Evolutionary conservation across 2,888 invertebrate genomes (phyloP).

Genomic region (Eumerus sabulonum): DNA sequence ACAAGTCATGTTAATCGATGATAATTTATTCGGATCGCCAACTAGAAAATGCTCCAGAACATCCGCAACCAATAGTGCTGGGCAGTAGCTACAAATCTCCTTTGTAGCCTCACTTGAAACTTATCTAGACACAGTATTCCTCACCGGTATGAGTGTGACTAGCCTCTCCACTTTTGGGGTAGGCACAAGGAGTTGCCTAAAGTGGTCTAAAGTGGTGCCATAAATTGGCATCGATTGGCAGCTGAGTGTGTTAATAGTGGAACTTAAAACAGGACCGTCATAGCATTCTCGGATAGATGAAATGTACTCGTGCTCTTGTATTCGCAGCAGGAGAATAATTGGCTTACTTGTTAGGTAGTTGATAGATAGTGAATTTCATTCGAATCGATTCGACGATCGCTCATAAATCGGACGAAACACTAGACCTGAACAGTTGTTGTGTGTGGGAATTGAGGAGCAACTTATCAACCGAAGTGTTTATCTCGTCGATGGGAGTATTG

Average conservation of each 20-base stretch:
- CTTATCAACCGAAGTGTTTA: no score
- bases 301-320: not conserved
- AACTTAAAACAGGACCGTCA: slow-evolving; percentile 54
- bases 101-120: slow-evolving; percentile 47
- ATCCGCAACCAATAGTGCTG: slow-evolving; percentile 57
- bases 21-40: slow-evolving; percentile 63
- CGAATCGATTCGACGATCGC: not conserved
- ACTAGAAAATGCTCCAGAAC: slow-evolving; percentile 54
- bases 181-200: slow-evolving; percentile 58
- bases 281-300: slow-evolving; percentile 19
- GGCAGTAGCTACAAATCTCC: slow-evolving; percentile 61
- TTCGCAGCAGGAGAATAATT: slow-evolving; percentile 33
- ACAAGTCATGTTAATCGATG: slow-evolving; percentile 68
- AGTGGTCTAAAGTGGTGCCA: slow-evolving; percentile 63
- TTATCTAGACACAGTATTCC: slow-evolving; percentile 13
- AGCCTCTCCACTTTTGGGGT: slow-evolving; percentile 34
- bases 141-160: slow-evolving; percentile 2
- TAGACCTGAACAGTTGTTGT: not conserved
- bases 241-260: slow-evolving; percentile 63
- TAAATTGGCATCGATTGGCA: slow-evolving; percentile 64
- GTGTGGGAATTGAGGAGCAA: no score
- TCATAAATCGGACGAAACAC: not conserved
- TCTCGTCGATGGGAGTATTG: no score
- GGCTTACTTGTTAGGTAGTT: slow-evolving; percentile 16
- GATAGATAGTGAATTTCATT: no score